Evolutionary conservation across 2,113 vertebrate species (phyloP).

Genomic region (Nothocercus nigrocapillus): DNA sequence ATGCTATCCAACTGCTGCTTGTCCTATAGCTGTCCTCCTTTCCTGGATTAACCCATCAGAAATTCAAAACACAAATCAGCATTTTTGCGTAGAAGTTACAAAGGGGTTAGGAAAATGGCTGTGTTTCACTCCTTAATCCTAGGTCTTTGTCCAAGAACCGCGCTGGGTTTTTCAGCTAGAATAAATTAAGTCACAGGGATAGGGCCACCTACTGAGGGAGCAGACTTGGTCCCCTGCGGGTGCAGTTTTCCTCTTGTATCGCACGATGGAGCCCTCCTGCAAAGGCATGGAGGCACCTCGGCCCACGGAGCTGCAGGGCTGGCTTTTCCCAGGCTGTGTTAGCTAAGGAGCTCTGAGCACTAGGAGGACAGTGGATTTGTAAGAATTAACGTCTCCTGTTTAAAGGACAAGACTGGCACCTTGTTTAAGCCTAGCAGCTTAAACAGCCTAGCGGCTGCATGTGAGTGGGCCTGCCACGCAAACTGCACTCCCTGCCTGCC

Average conservation of each 20-base stretch:
- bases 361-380: background rate
- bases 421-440: background rate
- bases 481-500: too few species aligned
- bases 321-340: background rate
- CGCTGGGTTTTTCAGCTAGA: background rate
- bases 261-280: constrained; percentile 62
- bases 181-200: constrained; percentile 55
- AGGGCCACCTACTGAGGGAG: constrained; percentile 58
- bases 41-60: background rate
- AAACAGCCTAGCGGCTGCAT: background rate
- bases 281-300: background rate
- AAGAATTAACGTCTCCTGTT: background rate
- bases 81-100: background rate
- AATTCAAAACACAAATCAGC: constrained; percentile 2
- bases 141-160: constrained; percentile 41
- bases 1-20: background rate
- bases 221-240: background rate
- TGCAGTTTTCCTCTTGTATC: background rate
- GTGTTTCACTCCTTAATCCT: constrained; percentile 47
- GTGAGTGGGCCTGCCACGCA: background rate
- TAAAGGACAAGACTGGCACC: fast-evolving
- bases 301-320: background rate
- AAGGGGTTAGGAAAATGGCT: constrained; percentile 43
- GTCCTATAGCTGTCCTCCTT: background rate
- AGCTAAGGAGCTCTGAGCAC: background rate